Evolutionary conservation across 1,140 invertebrate species (phyloP), one percentile per base, ranked within the genome.

Genomic region (Oreohelix idahoensis): DNA sequence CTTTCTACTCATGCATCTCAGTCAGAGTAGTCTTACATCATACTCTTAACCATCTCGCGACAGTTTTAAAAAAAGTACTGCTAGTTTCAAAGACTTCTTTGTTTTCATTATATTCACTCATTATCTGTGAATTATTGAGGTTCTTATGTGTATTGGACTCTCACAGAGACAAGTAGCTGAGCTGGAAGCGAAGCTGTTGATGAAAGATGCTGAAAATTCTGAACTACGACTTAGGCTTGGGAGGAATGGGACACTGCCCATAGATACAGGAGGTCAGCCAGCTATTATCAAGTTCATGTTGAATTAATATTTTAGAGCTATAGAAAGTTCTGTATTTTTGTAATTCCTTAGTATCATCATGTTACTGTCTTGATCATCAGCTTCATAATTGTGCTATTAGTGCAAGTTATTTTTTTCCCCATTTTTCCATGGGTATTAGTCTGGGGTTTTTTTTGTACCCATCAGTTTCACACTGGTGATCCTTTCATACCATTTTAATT

Each of bases 131-230:
- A 38, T 26, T 29, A 11, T 5, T 71, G 69, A 20, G 69, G 32
- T 36, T 35, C 5, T 71, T 71, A 1, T 71, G 69, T 35, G 23
- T 71, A n/a, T 79, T 79, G 1, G n/a, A 35, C 42, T 42, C 11
- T 42, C 11, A 39, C 86, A 92, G 91, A 86, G 88, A 88, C 88
- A 89, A 53, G 90, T 91, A n/a, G 85, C 89, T 79, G 92, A 92
- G 63, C 83, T 92, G 17, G 90, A 92, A 80, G 87, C 88, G 35
- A 88, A 86, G 70, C 85, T 92, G 78, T 86, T 89, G 13, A 83
- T 91, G 32, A 89, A 89, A 85, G 91, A 92, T 85, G 89, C 90
- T 36, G 92, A 92, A 80, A 90, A 90, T 42, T 87, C 87, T 20
- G 91, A 92, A 53, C 85, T 92, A 39, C 81, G 90, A 77, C 89